These are phyloP conservation scores for Rhinoraja longicauda DNA, from an alignment of 2,797 vertebrate species.

Conservation along the genomic window DNA sequence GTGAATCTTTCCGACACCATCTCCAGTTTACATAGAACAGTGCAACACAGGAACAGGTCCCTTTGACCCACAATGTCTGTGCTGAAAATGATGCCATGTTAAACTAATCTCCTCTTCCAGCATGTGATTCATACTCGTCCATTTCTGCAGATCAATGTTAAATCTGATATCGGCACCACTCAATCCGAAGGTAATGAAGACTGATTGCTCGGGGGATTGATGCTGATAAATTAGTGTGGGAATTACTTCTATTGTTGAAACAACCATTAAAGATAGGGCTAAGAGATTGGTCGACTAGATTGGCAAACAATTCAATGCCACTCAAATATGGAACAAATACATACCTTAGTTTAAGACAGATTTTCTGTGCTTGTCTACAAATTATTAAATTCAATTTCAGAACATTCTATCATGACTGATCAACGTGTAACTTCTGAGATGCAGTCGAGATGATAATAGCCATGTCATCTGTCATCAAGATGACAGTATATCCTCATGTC, in stretches of 20 bases:
- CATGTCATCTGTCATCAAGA: too few species aligned
- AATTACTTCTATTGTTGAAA: neutral
- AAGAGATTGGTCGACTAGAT: neutral
- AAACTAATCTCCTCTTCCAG: too few species aligned
- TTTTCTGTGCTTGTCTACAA: neutral
- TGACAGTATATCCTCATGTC: too few species aligned
- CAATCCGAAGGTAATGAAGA: neutral
- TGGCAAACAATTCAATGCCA: neutral
- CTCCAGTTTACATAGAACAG: too few species aligned
- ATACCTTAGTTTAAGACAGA: neutral
- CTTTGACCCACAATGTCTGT: too few species aligned
- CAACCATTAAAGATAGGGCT: neutral
- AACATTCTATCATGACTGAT: neutral
- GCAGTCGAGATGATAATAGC: neutral
- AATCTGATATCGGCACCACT: neutral
- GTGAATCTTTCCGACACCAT: too few species aligned
- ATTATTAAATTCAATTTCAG: neutral
- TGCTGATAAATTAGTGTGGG: neutral
- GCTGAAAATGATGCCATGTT: too few species aligned
- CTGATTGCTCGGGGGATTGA: neutral
- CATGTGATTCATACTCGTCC: too few species aligned
- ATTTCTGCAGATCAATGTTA: neutral
- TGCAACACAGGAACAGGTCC: too few species aligned
- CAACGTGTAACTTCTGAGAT: neutral
- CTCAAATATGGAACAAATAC: neutral